Conservation (phyloP, 2,888 invertebrate genomes). For the Pherbina coryleti region DNA sequence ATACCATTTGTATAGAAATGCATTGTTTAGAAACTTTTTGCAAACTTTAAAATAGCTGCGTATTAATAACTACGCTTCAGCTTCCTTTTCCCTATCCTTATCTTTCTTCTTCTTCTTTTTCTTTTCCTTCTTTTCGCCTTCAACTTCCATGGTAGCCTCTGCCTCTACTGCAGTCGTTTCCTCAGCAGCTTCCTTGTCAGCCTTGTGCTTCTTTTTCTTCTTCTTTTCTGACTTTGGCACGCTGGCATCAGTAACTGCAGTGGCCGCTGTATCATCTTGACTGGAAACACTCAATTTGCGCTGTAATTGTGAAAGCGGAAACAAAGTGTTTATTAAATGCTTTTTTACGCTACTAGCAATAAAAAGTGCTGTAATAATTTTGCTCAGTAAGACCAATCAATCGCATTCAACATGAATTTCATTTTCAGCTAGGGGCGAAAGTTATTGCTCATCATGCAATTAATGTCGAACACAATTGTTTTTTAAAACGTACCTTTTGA, state of each 20-base stretch:
- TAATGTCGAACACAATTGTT: conserved; percentile 32
- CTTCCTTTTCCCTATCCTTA: conserved; percentile 74
- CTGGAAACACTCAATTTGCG: conserved; percentile 74
- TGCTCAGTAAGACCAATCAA: conserved; percentile 63
- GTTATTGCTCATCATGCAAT: conserved; percentile 50
- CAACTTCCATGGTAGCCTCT: conserved; percentile 61
- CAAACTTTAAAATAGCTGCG: background rate
- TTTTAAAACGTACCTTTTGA: conserved; percentile 61
- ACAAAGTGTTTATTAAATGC: background rate
- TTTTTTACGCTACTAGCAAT: background rate
- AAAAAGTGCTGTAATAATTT: background rate
- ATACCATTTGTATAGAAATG: background rate
- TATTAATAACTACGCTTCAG: conserved; percentile 55
- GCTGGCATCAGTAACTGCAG: conserved; percentile 49
- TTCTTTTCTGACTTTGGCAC: conserved; percentile 71
- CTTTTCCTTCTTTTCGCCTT: conserved; percentile 72
- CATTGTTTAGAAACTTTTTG: background rate
- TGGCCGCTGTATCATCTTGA: conserved; percentile 57
- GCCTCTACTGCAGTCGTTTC: conserved; percentile 59
- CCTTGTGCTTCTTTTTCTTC: conserved; percentile 77
- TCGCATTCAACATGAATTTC: conserved; percentile 58
- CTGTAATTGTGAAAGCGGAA: conserved; percentile 55
- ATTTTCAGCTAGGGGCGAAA: conserved; percentile 61
- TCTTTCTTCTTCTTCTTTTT: conserved; percentile 85
- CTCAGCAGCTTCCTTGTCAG: conserved; percentile 70